These are phyloP conservation scores for Clarias platycephalus DNA, from an alignment of 2,797 vertebrate species.

Conservation along the genomic window DNA sequence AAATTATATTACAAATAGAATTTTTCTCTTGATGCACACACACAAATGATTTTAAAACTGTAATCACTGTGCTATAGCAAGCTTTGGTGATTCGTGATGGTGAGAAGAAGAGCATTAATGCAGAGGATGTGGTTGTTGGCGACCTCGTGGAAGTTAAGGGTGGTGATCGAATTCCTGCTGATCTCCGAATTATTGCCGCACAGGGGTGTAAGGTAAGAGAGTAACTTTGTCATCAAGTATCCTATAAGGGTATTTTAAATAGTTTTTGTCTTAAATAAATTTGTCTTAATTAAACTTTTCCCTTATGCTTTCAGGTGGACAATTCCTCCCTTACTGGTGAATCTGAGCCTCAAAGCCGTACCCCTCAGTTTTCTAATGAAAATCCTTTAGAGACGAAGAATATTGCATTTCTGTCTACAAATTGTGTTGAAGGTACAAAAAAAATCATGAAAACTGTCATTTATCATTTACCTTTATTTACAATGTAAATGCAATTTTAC, in stretches of 20 bases:
- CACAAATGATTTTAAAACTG: background rate
- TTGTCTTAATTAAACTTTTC: background rate
- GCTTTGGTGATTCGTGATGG: slow-evolving; percentile 88
- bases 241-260: background rate
- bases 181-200: slow-evolving; percentile 85
- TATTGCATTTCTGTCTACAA: slow-evolving; percentile 95
- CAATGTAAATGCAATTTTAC: background rate
- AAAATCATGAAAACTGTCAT: background rate
- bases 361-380: slow-evolving; percentile 92
- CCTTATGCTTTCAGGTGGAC: slow-evolving; percentile 79
- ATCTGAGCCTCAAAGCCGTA: slow-evolving; percentile 91
- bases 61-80: slow-evolving; percentile 71
- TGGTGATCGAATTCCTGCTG: slow-evolving; percentile 88
- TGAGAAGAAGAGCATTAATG: slow-evolving; percentile 86
- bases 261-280: background rate
- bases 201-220: slow-evolving; percentile 85
- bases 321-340: slow-evolving; percentile 97
- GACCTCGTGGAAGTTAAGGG: slow-evolving; percentile 90
- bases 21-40: background rate
- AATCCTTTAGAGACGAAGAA: slow-evolving; percentile 95
- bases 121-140: slow-evolving; percentile 84
- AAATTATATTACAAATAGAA: background rate
- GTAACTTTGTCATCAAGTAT: background rate
- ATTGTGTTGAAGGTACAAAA: slow-evolving; percentile 92
- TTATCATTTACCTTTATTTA: background rate